Evolutionary conservation across 92 coral and sea anemone genomes (phyloP).

Genomic region (Plumapathes pennacea): DNA sequence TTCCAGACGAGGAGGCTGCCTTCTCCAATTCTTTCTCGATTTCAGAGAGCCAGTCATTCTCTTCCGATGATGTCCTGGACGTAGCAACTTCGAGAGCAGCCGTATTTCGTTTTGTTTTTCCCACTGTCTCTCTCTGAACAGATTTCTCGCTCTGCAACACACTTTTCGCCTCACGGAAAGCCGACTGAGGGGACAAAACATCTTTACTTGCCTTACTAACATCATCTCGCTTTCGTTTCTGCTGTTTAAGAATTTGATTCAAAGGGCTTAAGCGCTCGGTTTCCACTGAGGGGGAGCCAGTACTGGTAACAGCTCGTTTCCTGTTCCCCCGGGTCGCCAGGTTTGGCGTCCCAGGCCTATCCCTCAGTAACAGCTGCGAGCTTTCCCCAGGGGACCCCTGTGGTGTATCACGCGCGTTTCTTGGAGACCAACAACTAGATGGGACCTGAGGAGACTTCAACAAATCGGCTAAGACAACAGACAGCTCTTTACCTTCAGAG

Average conservation of each 20-base stretch:
- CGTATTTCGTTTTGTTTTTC: not conserved
- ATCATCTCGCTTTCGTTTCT: constrained; percentile 64
- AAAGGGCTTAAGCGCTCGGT: constrained; percentile 76
- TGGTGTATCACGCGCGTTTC: not conserved
- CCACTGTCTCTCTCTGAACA: not conserved
- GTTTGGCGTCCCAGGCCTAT: constrained; percentile 32
- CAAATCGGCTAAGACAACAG: too few species aligned
- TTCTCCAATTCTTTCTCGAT: constrained; percentile 25
- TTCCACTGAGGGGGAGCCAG: constrained; percentile 44
- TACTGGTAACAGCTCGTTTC: constrained; percentile 26
- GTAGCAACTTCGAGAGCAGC: constrained; percentile 25
- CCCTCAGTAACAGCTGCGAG: constrained; percentile 25
- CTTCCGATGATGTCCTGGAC: constrained; percentile 56
- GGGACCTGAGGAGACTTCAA: not conserved
- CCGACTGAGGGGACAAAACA: not conserved
- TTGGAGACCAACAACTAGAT: not conserved
- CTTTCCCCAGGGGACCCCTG: constrained; percentile 1
- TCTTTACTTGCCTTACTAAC: too few species aligned
- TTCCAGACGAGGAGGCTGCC: not conserved
- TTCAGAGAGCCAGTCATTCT: constrained; percentile 42
- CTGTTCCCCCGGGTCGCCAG: constrained; percentile 56
- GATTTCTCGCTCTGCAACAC: not conserved
- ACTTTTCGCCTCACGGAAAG: not conserved
- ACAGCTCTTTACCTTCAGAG: too few species aligned
- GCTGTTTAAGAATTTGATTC: constrained; percentile 90